Conservation (phyloP, 2,113 vertebrate species). For the Sialia sialis region DNA sequence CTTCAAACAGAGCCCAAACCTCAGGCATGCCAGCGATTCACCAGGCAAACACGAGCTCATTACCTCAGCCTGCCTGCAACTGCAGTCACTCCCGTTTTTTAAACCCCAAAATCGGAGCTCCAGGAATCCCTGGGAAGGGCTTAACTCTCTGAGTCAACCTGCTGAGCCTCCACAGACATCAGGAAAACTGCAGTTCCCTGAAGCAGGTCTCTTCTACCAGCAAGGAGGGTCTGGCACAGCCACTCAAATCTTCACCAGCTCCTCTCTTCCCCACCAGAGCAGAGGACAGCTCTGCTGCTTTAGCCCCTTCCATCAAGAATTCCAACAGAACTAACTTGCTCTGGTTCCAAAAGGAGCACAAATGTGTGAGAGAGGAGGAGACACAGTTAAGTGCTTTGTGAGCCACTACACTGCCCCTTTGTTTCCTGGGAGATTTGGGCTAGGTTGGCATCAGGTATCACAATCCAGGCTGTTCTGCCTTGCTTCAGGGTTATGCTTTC, state of each 20-base stretch:
- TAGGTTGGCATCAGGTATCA: constrained; percentile 27
- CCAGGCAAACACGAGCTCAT: constrained; percentile 1
- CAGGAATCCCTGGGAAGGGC: neutral
- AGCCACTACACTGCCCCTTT: constrained; percentile 41
- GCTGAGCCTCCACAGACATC: neutral
- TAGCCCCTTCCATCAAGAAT: neutral
- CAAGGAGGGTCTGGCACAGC: neutral
- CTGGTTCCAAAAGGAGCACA: neutral
- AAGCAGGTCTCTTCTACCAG: neutral
- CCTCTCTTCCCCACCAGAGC: neutral
- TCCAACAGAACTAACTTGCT: neutral
- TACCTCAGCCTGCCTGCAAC: constrained; percentile 16
- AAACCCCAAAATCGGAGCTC: neutral
- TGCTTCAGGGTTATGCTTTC: constrained; percentile 30
- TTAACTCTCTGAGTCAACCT: neutral
- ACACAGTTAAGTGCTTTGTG: constrained; percentile 14
- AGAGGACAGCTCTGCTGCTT: neutral
- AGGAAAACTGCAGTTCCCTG: neutral
- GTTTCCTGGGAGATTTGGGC: constrained; percentile 41
- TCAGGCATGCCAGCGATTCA: constrained; percentile 52
- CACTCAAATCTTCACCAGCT: neutral
- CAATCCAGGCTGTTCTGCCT: neutral
- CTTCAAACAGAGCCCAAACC: constrained; percentile 60
- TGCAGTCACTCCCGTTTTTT: neutral
- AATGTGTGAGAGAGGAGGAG: neutral